These are phyloP conservation scores for Macrotis lagotis DNA, from an alignment of 2,113 vertebrate species.

Conservation along the genomic window DNA sequence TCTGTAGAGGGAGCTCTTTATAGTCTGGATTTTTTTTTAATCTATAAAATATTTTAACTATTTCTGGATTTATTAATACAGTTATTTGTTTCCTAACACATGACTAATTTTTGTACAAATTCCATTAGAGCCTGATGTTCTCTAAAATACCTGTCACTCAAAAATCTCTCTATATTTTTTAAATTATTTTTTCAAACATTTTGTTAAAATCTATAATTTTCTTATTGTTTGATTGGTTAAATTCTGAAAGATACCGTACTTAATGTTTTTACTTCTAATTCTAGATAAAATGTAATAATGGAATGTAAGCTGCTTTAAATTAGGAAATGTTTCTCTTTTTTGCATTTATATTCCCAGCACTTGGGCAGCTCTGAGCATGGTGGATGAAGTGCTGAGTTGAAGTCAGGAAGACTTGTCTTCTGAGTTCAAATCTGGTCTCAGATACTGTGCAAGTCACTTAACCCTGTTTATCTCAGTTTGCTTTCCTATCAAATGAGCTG, in stretches of 20 bases:
- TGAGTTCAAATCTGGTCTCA: not conserved
- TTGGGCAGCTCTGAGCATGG: not conserved
- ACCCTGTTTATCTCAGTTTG: not conserved
- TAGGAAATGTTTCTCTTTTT: not conserved
- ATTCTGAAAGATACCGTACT: not conserved
- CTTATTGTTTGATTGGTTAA: not conserved
- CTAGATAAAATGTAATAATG: not conserved
- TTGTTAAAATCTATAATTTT: not conserved
- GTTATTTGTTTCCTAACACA: not conserved
- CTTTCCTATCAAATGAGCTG: not conserved
- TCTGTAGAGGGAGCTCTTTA: not conserved
- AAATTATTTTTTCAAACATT: not conserved
- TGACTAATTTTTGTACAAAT: not conserved
- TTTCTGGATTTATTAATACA: not conserved
- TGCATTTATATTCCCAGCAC: not conserved
- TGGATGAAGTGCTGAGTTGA: not conserved
- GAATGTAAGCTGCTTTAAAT: not conserved
- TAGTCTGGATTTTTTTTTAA: not conserved
- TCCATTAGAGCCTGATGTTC: not conserved
- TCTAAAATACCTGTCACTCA: not conserved
- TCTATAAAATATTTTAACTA: not conserved
- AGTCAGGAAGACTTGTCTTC: not conserved
- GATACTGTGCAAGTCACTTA: not conserved
- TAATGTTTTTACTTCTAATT: not conserved
- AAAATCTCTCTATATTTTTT: not conserved